These are phyloP conservation scores for Asobara japonica DNA, from an alignment of 1,140 invertebrate species.

Conservation along the genomic window DNA sequence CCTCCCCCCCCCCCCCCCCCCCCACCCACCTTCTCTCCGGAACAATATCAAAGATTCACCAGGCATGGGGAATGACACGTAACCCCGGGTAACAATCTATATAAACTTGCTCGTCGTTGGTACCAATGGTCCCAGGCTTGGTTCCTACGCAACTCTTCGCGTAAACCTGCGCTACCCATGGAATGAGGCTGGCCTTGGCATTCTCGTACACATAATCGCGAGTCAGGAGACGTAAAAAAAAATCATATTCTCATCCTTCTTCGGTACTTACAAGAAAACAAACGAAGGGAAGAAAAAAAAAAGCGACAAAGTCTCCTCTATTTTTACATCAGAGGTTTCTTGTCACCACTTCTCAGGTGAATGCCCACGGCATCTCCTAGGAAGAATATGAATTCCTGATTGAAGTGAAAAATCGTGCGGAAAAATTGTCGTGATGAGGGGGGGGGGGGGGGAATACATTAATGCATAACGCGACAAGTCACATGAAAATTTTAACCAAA, in stretches of 20 bases:
- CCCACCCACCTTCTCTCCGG: not conserved
- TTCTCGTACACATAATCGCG: conserved; percentile 48
- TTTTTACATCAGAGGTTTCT: not conserved
- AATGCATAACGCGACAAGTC: too few relatives aligned
- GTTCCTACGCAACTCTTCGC: conserved; percentile 2
- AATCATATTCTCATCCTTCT: not conserved
- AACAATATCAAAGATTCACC: not conserved
- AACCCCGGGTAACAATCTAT: conserved; percentile 5
- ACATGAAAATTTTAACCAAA: too few relatives aligned
- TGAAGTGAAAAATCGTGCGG: not conserved
- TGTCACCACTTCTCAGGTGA: not conserved
- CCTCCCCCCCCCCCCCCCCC: too few relatives aligned
- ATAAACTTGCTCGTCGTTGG: conserved; percentile 10
- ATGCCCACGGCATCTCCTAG: not conserved
- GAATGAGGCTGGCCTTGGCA: conserved; percentile 63
- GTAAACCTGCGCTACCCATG: conserved; percentile 20
- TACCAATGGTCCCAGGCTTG: not conserved
- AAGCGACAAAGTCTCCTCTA: not conserved
- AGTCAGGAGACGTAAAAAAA: conserved; percentile 18
- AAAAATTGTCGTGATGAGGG: not conserved
- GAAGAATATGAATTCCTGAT: not conserved
- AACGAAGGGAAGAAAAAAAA: not conserved
- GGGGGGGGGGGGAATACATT: too few relatives aligned
- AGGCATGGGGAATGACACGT: conserved; percentile 22
- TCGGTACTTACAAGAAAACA: not conserved